phyloP scores from a whole-genome alignment of 2,797 vertebrate genomes.

The Lateolabrax maculatus region DNA sequence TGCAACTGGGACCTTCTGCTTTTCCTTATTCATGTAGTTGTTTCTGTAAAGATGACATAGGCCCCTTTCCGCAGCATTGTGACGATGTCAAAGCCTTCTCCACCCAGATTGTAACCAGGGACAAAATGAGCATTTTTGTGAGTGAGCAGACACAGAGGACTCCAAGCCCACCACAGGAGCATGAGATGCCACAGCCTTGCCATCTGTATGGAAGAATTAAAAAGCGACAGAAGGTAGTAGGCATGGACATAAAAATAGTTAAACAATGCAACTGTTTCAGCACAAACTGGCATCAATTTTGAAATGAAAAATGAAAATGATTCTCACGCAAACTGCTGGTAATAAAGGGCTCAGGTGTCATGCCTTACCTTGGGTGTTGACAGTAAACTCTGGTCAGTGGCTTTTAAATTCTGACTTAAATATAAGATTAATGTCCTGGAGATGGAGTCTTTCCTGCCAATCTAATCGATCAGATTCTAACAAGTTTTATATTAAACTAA shows the following conservation, averaged over 20 bases:
- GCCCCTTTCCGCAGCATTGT: conserved; percentile 78
- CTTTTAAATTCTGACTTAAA: not conserved
- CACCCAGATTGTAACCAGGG: conserved; percentile 84
- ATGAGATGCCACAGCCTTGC: conserved; percentile 22
- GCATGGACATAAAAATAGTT: too few species aligned
- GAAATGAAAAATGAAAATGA: too few species aligned
- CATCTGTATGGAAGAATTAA: conserved; percentile 46
- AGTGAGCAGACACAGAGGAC: conserved; percentile 39
- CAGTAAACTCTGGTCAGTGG: not conserved
- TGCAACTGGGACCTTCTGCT: conserved; percentile 74
- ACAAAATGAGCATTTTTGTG: conserved; percentile 47
- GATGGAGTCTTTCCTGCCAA: not conserved
- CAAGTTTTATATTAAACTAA: not conserved
- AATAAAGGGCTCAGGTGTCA: not conserved
- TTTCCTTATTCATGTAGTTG: conserved; percentile 33
- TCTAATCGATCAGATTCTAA: not conserved
- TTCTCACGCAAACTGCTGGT: not conserved
- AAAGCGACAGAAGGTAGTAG: not conserved
- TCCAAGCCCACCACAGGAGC: conserved; percentile 47
- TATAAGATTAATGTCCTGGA: not conserved
- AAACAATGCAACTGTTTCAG: too few species aligned
- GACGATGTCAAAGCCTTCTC: conserved; percentile 87
- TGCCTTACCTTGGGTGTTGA: conserved; percentile 11
- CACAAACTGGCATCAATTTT: too few species aligned
- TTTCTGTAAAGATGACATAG: conserved; percentile 76